A percentile compares a stretch with the other conserved stretches of the same genome.
phyloP scores from a whole-genome alignment of 92 coral and sea anemone species.

The Epizoanthus stellaris region DNA sequence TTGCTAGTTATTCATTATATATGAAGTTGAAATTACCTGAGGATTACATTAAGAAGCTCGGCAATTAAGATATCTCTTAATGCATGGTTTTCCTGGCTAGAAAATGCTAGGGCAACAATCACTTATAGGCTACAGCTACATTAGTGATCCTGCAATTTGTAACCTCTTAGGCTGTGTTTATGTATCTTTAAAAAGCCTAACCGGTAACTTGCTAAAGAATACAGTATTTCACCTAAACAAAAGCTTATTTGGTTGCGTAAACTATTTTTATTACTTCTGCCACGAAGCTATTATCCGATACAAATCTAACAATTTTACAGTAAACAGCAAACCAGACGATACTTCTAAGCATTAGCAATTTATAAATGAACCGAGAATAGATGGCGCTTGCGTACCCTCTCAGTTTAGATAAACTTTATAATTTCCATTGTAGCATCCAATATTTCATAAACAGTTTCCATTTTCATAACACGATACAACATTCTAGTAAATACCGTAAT shows the following conservation, averaged over 20 bases:
- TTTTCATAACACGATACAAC: not conserved
- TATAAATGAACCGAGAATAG: not conserved
- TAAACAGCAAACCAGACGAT: not conserved
- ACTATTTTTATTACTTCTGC: slow-evolving; percentile 19
- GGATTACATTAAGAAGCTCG: slow-evolving; percentile 66
- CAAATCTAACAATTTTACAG: not conserved
- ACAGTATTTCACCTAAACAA: slow-evolving; percentile 19
- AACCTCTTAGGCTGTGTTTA: slow-evolving; percentile 28
- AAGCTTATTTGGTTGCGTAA: slow-evolving; percentile 17
- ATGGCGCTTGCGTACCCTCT: not conserved
- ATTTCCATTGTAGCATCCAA: not conserved
- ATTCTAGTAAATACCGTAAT: not conserved
- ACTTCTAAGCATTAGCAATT: not conserved
- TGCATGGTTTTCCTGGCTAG: slow-evolving; percentile 57
- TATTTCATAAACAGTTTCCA: not conserved
- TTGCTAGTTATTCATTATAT: slow-evolving; percentile 62
- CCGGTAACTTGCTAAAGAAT: slow-evolving; percentile 24
- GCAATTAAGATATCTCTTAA: slow-evolving; percentile 67
- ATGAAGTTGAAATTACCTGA: slow-evolving; percentile 59
- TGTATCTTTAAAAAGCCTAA: slow-evolving; percentile 2
- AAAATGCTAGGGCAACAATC: slow-evolving; percentile 38
- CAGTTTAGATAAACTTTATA: not conserved
- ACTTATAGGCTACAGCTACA: slow-evolving; percentile 1
- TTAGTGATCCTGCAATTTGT: slow-evolving; percentile 2
- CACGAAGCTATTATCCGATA: slow-evolving; percentile 19